phyloP scores from a whole-genome alignment of 1,140 invertebrate genomes.

The Holcopasites calliopsidis region DNA sequence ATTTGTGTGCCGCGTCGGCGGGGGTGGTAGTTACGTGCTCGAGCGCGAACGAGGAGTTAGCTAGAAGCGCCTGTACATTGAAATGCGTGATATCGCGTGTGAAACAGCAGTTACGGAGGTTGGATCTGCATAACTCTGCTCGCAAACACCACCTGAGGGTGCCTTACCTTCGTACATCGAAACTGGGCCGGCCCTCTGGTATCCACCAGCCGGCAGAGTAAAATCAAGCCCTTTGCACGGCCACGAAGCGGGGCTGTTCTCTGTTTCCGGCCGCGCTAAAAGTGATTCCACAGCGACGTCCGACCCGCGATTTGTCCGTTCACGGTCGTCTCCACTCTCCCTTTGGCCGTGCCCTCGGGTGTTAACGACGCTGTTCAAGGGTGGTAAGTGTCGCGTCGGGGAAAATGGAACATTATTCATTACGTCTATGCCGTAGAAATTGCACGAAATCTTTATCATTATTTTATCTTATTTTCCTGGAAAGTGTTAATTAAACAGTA shows the following conservation, averaged over 20 bases:
- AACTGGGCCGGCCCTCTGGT: conserved; percentile 42
- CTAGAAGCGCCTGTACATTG: conserved; percentile 69
- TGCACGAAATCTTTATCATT: not conserved
- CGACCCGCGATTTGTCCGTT: conserved; percentile 53
- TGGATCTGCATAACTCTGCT: conserved; percentile 73
- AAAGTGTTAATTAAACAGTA: conserved; percentile 33
- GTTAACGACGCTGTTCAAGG: conserved; percentile 20
- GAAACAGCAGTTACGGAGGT: conserved; percentile 69
- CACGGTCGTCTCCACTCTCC: not conserved
- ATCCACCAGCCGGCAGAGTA: too few species aligned
- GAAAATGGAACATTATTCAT: not conserved
- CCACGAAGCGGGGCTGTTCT: conserved; percentile 27
- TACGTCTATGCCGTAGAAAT: not conserved
- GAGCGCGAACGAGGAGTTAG: conserved; percentile 57
- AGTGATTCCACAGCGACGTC: conserved; percentile 54
- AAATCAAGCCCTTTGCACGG: too few species aligned
- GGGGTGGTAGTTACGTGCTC: conserved; percentile 9
- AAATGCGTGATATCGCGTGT: conserved; percentile 75
- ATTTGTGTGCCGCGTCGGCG: not conserved
- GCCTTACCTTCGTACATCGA: conserved; percentile 61
- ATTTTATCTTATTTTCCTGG: too few species aligned
- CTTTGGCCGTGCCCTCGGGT: not conserved
- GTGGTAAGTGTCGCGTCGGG: conserved; percentile 21
- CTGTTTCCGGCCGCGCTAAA: conserved; percentile 40
- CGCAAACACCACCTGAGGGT: conserved; percentile 58